Conservation (phyloP, 2,888 invertebrate genomes). For the Minunthozetes semirufus region DNA sequence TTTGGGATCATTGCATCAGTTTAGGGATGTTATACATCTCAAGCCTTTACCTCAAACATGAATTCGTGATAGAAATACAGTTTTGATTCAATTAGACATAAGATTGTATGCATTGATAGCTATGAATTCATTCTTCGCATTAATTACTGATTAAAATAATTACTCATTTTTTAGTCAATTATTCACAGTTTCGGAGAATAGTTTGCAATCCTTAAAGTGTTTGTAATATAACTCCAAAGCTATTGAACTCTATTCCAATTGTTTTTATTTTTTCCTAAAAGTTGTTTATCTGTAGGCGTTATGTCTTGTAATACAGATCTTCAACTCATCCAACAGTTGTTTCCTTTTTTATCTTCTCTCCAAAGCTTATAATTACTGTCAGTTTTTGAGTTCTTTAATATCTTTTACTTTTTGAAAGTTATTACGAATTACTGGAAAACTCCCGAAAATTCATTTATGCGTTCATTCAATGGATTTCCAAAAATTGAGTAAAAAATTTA, state of each 20-base stretch:
- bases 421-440: not conserved
- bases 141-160: not conserved
- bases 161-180: not conserved
- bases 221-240: not conserved
- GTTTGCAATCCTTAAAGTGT: not conserved
- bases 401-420: too few species aligned
- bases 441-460: too few species aligned
- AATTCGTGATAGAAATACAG: not conserved
- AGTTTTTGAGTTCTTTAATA: not conserved
- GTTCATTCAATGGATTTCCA: too few species aligned
- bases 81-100: constrained; percentile 1
- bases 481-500: too few species aligned
- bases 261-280: not conserved
- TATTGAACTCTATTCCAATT: not conserved
- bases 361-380: not conserved
- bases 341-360: not conserved
- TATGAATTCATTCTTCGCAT: not conserved
- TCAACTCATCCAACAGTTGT: not conserved
- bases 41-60: not conserved
- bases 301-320: not conserved
- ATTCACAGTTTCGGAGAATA: not conserved
- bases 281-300: not conserved
- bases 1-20: constrained; percentile 15
- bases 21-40: not conserved
- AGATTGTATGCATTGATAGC: not conserved